A percentile compares a stretch with the other conserved stretches of the same genome.
These are phyloP conservation scores for Proteles cristata DNA, from an alignment of 2,113 vertebrate species.

Conservation along the genomic window DNA sequence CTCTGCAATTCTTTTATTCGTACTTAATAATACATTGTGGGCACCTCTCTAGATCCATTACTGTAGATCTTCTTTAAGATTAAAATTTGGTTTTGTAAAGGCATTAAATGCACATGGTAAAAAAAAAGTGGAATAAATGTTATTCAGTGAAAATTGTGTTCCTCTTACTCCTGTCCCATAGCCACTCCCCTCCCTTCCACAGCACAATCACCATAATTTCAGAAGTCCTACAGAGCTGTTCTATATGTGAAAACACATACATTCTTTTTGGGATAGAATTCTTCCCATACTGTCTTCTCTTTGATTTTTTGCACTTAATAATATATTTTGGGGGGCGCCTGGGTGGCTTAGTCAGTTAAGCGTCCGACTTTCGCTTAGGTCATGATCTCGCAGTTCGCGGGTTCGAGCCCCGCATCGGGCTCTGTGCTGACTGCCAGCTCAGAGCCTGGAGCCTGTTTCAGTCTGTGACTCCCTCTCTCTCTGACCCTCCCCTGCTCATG, in stretches of 20 bases:
- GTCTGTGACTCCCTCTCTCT: too few species aligned
- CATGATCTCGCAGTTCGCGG: too few species aligned
- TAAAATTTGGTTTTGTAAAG: slow-evolving; percentile 5
- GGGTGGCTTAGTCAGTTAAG: too few species aligned
- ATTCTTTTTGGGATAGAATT: background rate
- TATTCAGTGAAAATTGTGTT: background rate
- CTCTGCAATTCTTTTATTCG: background rate
- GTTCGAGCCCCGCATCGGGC: too few species aligned
- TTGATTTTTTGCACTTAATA: background rate
- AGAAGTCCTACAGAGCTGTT: background rate
- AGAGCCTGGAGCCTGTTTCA: too few species aligned
- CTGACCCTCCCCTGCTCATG: too few species aligned
- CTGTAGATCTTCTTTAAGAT: background rate
- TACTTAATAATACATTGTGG: background rate
- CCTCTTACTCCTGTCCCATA: background rate
- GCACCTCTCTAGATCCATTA: background rate
- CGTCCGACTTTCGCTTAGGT: too few species aligned
- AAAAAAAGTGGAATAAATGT: background rate
- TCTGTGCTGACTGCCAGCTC: too few species aligned
- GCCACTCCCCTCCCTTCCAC: background rate
- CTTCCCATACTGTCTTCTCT: background rate
- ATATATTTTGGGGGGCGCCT: background rate
- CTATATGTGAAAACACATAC: background rate
- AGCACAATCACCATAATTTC: too few species aligned
- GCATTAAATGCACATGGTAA: background rate